Evolutionary conservation across 2,113 vertebrate genomes (phyloP), one percentile per base, ranked within the genome.

Genomic region (Plecturocebus donacophilus): DNA sequence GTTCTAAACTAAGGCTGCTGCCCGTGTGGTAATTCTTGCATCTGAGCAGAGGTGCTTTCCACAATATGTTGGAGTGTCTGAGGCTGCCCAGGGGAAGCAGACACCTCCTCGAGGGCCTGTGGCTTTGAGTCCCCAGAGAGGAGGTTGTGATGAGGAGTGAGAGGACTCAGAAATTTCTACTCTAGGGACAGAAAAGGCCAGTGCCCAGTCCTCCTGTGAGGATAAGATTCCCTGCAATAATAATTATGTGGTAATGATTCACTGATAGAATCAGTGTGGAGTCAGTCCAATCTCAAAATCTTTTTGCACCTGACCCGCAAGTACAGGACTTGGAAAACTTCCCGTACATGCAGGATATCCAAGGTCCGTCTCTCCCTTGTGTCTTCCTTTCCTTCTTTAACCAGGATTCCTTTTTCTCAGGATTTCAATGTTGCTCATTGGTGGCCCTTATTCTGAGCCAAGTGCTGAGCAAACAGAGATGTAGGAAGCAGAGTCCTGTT

Each of bases 81-180:
- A 30, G 40, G 42, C 12, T n/a, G 8, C 68, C 20, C 16, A 17
- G 25, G 27, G 32, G 47, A 66, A 83, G 45, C 58, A 19, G 70
- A 20, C 6, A 16, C 56, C 14, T 66, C n/a, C 70, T 11, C 0
- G 0, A 76, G 20, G 27, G 38, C 7, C 56, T 52, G 25, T 42
- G 35, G 68, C 47, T 66, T 47, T 83, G 56, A 47, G 73, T 71
- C 14, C 14, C 49, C 38, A 64, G n/a, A 32, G 17, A 91, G 23
- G 17, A 56, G 30, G 23, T 45, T 20, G 30, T n/a, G 40, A 54
- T 58, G 14, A 84, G 70, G 97, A 96, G 97, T 98, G 96, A 97
- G 89, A 94, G 90, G 94, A 92, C 92, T 93, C 92, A 93, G 98
- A 95, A 94, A 91, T 87, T 97, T 96, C 96, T 97, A 95, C 97